Evolutionary conservation across 2,113 vertebrate genomes (phyloP).

Genomic region (Falco punctatus): DNA sequence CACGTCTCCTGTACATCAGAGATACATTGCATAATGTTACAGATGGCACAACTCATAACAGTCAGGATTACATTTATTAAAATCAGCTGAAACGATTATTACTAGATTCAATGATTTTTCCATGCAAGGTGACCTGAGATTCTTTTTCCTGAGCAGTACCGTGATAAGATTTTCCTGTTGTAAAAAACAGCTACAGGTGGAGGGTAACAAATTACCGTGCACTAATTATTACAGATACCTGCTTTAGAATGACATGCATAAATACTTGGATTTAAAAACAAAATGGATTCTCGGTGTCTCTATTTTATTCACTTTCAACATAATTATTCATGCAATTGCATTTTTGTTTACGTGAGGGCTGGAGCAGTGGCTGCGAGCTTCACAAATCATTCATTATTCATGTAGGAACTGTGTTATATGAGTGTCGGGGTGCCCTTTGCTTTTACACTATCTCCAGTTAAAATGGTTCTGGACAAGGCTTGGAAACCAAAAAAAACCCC

Average conservation of each 20-base stretch:
- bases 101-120: slow-evolving; percentile 3
- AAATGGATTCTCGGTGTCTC: not conserved
- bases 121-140: slow-evolving; percentile 48
- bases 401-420: rapidly evolving
- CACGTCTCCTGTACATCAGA: not conserved
- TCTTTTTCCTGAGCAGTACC: not conserved
- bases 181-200: not conserved
- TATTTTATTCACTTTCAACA: not conserved
- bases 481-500: rapidly evolving
- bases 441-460: not conserved
- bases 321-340: not conserved
- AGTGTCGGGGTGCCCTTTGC: not conserved
- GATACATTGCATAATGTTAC: slow-evolving; percentile 62
- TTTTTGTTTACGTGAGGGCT: not conserved
- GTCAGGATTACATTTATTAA: slow-evolving; percentile 52
- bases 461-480: not conserved
- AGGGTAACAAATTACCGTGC: not conserved
- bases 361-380: not conserved
- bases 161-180: not conserved
- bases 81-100: slow-evolving; percentile 44
- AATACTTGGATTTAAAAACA: not conserved
- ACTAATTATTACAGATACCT: not conserved
- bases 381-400: not conserved
- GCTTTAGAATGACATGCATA: not conserved
- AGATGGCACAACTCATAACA: slow-evolving; percentile 50